Percentiles rank a stretch among this genome's conserved stretches.
phyloP scores from a whole-genome alignment of 1,140 invertebrate species.

The Leptinotarsa texana region DNA sequence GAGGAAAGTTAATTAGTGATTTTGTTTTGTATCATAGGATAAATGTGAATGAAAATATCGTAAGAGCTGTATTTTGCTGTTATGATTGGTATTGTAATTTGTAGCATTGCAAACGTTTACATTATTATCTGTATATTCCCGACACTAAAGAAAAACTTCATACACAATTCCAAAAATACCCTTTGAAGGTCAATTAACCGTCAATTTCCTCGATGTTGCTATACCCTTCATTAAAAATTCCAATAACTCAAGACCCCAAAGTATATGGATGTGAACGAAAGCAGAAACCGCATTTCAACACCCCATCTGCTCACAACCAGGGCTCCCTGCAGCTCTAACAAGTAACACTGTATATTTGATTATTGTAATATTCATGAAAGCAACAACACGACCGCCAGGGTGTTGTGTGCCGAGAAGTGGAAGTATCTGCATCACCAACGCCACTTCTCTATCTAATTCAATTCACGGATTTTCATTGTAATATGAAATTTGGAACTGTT shows the following conservation, averaged over 20 bases:
- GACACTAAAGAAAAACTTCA: neutral
- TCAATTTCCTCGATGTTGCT: neutral
- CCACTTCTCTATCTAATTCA: conserved; percentile 38
- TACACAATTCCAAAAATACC: neutral
- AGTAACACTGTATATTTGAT: conserved; percentile 45
- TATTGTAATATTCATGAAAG: conserved; percentile 48
- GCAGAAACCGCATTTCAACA: conserved; percentile 33
- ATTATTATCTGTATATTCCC: too few relatives aligned
- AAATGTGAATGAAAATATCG: too few relatives aligned
- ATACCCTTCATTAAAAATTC: conserved; percentile 1
- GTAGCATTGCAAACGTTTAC: too few relatives aligned
- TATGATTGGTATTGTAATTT: too few relatives aligned
- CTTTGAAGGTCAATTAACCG: neutral
- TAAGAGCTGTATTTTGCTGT: too few relatives aligned
- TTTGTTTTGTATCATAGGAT: too few relatives aligned
- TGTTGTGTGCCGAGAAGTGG: conserved; percentile 14
- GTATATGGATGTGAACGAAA: neutral
- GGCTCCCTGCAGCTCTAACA: conserved; percentile 42
- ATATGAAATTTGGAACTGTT: conserved; percentile 32
- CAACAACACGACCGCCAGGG: conserved; percentile 38
- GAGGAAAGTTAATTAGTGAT: too few relatives aligned
- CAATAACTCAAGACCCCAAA: neutral
- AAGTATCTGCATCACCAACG: conserved; percentile 35
- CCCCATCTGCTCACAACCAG: conserved; percentile 35
- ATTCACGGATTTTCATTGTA: conserved; percentile 42